Evolutionary conservation across 2,113 vertebrate species (phyloP).

Genomic region (Aix galericulata): DNA sequence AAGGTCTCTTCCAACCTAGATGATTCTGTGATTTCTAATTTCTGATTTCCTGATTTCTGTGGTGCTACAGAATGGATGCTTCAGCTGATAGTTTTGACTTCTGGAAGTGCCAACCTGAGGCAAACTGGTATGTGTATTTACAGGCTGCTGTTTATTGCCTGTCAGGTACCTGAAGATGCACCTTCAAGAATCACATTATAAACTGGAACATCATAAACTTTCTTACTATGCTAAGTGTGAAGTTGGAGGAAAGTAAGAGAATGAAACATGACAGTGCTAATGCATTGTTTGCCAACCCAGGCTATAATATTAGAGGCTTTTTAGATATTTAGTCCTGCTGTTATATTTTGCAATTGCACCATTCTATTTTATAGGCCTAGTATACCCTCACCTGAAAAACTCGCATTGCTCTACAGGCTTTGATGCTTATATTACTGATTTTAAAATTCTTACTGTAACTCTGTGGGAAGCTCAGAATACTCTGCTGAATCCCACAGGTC

Average conservation of each 20-base stretch:
- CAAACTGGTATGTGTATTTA: not conserved
- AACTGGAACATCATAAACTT: not conserved
- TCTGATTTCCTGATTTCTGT: not conserved
- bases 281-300: not conserved
- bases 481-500: not conserved
- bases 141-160: not conserved
- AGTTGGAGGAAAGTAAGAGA: not conserved
- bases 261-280: not conserved
- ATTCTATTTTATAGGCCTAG: accelerated
- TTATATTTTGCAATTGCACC: not conserved
- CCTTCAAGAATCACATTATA: not conserved
- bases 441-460: not conserved
- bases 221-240: not conserved
- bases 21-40: not conserved
- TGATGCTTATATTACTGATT: accelerated
- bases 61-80: not conserved
- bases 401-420: not conserved
- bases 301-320: not conserved
- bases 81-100: not conserved
- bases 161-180: not conserved
- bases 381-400: not conserved
- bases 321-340: not conserved
- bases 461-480: not conserved
- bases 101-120: not conserved
- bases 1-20: too few species aligned